Base-by-base conservation (phyloP, 1,140 invertebrate species). In the Batillaria attramentaria region DNA sequence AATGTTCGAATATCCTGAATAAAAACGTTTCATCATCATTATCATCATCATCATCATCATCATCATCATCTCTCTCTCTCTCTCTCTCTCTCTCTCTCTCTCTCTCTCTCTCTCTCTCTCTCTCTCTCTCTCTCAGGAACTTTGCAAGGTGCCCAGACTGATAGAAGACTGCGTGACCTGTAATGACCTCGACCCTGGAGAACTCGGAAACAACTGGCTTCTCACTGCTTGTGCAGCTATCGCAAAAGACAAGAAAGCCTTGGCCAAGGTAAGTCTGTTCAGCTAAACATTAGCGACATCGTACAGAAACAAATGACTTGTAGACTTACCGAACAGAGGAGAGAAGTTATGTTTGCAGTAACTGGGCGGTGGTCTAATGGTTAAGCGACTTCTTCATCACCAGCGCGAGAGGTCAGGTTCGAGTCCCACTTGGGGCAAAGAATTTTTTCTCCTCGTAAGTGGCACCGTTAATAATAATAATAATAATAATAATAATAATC, bases 161-260 rank as follows among this genome's bases (percentile, higher is more conserved):
- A 89, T 93, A 69, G 92, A 92, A 39, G 92, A 93, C 76, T 93
- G 93, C 10, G 91, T 91, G 6, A 91, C 89, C 79, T 89, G 90
- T 33, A 91, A 91, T 81, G 93, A 94, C 86, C 91, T 93, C 5
- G 90, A 90, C 66, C 93, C 94, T 83, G 93, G 93, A 24, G 91
- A 91, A 79, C 78, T 93, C 0, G 93, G 92, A 35, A 94, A 93
- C 85, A 91, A 92, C 75, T 93, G 93, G 93, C 94, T 94, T 85
- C 93, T 94, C 31, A 92, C 93, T 28, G 93, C 93, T 16, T 93
- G 92, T 81, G 91, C 92, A 20, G 92, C 92, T 79, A 79, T 88
- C 3, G 82, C 84, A 8, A 60, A 79, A 37, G 83, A 85, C 70
- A 84, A 83, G 31, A 87, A 87, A 79, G 65, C 87, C 2, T 87